Evolutionary conservation across 2,888 invertebrate species (phyloP), one percentile per base, ranked within the genome.

Genomic region (Noctua fimbriata): DNA sequence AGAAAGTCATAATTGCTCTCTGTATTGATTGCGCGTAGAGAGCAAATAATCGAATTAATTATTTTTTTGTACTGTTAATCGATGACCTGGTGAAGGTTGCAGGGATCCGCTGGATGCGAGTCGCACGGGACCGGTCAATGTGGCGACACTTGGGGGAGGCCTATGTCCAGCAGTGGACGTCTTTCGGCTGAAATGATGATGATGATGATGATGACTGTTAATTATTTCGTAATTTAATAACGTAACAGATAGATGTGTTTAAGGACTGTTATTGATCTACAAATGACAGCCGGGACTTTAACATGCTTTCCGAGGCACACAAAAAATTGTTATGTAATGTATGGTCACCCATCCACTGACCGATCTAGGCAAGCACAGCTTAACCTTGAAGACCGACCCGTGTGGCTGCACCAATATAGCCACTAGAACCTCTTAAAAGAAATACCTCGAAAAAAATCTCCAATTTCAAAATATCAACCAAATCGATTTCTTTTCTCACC

Each of bases 401-500:
- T 3, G 47, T 3, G 4, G 21, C 44, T 44, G 18, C 18, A 24
- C 4, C 21, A 21, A 21, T 21, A 21, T 47, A 69, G 21, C 47
- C 69, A 69, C 9, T 1, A 49, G 9, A 5, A 1, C 14, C 14
- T 5, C 10, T 12, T 12, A 55, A 24, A 12, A n/a, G n/a, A 55
- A 55, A 0, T 12, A 58, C n/a, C 1, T 21, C 28, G 10, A 44
- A 65, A 58, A 36, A n/a, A 49, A 32, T 14, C 28, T 21, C 16
- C 28, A n/a, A n/a, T n/a, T n/a, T n/a, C n/a, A n/a, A n/a, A 36
- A 36, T 28, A 21, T 16, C 10, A 16, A n/a, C 18, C 4, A 41
- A 28, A 65, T 73, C 24, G 7, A 81, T 73, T 79, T 58, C 16
- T 49, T 58, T 73, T 44, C 66, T 24, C 24, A 12, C 18, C 28